Base-by-base conservation (phyloP, 2,113 vertebrate species). In the Thalassoma bifasciatum region DNA sequence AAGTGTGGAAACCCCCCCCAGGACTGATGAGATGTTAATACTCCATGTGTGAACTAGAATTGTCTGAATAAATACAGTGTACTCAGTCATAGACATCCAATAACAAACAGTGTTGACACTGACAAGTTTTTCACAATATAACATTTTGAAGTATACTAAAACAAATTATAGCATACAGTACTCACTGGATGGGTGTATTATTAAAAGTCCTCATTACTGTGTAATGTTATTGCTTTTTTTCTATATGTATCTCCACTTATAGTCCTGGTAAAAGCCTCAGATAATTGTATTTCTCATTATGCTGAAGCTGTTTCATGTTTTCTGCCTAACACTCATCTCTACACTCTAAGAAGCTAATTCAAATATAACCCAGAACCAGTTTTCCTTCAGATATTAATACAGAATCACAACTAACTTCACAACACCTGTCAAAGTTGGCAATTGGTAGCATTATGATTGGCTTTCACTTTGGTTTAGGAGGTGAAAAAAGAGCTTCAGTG, bases 1-100 rank as follows among this genome's bases (percentile, higher is more conserved):
- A 69, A 50, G 26, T 51, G 42, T 10, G 51, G 23, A 52, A 69
- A 85, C 49, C n/a, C 34, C 13, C 0, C 2, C n/a, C 4, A n/a
- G 9, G 26, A 30, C 1, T 22, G 54, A 1, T 17, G 16, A 17
- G 17, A 14, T 51, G 2, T 42, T 60, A 6, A 24, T 67, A 23
- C 19, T n/a, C n/a, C 1, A 44, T 22, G 26, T 11, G 23, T 26
- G 8, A 51, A 46, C 8, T 1, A 2, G 14, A 51, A 42, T 60
- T n/a, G 30, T 30, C 30, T 30, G 30, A 6, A 46, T 46, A 16
- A 46, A 46, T 46, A 19, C 5, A 13, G 40, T 1, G 11, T 42
- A 42, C 40, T 42, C 4, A 34, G 37, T 1, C 1, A 10, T 46
- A 54, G 44, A 17, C 17, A 17, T 8, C 5, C 14, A 19, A 17